Percentiles rank a stretch among this genome's conserved stretches.
phyloP scores from a whole-genome alignment of 2,797 vertebrate genomes.

The Chelon labrosus region DNA sequence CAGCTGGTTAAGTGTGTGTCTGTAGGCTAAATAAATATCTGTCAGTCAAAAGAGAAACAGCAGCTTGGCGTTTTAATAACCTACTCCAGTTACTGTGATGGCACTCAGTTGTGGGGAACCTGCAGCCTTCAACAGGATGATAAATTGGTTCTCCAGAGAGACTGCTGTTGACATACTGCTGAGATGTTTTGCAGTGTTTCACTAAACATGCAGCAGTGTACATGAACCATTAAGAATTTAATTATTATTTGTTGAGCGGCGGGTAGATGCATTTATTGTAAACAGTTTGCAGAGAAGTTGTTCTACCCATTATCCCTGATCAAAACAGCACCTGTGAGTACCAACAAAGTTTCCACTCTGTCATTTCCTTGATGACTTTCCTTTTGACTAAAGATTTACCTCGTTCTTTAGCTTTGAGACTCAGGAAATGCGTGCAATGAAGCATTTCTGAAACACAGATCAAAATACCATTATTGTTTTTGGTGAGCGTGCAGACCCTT shows the following conservation, averaged over 20 bases:
- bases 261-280: not conserved
- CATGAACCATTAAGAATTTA: not conserved
- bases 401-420: constrained; percentile 13
- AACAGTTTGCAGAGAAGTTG: not conserved
- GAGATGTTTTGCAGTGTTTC: not conserved
- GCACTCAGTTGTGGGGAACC: constrained; percentile 1
- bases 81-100: not conserved
- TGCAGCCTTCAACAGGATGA: constrained; percentile 5
- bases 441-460: constrained; percentile 30
- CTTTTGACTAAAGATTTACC: not conserved
- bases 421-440: constrained; percentile 38
- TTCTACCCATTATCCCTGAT: not conserved
- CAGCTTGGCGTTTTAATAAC: constrained; percentile 32
- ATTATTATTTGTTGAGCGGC: not conserved
- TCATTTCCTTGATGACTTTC: not conserved
- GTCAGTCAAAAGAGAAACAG: constrained; percentile 36
- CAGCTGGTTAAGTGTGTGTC: constrained; percentile 24
- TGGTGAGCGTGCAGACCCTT: constrained; percentile 36
- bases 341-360: not conserved
- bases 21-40: constrained; percentile 21
- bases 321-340: constrained; percentile 5
- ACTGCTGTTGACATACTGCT: not conserved
- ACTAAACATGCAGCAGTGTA: not conserved
- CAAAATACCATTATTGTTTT: constrained; percentile 32
- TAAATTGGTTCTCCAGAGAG: not conserved